A percentile compares a stretch with the other conserved stretches of the same genome.
Conservation (phyloP, 2,113 vertebrate genomes). For the Lycocorax pyrrhopterus region DNA sequence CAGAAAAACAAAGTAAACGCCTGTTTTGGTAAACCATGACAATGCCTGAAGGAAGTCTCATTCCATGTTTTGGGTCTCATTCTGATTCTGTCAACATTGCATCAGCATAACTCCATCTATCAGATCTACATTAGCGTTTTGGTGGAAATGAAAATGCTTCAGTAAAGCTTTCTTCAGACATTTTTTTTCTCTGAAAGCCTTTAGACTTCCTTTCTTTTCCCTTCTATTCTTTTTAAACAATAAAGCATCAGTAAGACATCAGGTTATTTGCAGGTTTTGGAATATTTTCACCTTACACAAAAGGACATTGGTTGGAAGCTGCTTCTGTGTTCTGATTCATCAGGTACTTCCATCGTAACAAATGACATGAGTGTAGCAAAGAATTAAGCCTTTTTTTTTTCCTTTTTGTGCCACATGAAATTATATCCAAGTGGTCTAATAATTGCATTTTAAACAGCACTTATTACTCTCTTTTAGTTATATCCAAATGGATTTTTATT, state of each 20-base stretch:
- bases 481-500: slow-evolving; percentile 22
- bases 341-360: neutral
- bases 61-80: neutral
- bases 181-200: neutral
- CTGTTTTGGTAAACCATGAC: neutral
- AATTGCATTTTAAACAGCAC: slow-evolving; percentile 46
- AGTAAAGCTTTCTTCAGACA: neutral
- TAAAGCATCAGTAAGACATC: slow-evolving; percentile 11
- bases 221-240: slow-evolving; percentile 7
- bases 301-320: slow-evolving; percentile 8
- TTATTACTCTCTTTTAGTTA: slow-evolving; percentile 35
- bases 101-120: neutral
- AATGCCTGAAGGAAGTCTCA: neutral
- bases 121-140: neutral
- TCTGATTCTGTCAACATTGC: neutral
- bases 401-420: slow-evolving; percentile 28
- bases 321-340: slow-evolving; percentile 27
- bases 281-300: slow-evolving; percentile 21
- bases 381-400: neutral
- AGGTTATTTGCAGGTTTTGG: neutral
- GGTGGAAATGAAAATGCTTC: neutral
- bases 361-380: neutral
- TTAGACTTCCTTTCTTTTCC: neutral
- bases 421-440: slow-evolving; percentile 39
- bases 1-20: neutral